These are phyloP conservation scores for Porites lutea DNA, from an alignment of 64 coral and sea anemone species.

Conservation along the genomic window DNA sequence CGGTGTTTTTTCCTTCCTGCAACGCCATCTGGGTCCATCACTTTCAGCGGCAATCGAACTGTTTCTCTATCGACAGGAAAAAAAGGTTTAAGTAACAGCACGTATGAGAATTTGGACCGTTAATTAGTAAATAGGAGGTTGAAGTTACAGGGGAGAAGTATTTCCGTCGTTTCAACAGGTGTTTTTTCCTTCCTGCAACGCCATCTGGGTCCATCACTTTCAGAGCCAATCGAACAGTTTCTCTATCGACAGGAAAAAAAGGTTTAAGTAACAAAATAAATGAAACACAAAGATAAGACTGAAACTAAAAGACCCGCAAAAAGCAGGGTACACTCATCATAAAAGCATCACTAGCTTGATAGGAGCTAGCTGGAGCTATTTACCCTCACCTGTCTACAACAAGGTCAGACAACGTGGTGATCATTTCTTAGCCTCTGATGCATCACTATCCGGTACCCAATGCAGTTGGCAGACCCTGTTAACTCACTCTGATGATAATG, in stretches of 20 bases:
- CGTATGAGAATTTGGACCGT: too few species aligned
- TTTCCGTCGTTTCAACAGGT: slow-evolving; percentile 23
- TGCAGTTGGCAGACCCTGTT: slow-evolving; percentile 40
- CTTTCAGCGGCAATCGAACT: slow-evolving; percentile 22
- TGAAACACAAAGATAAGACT: too few species aligned
- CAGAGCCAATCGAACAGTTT: slow-evolving; percentile 51
- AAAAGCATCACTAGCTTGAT: too few species aligned
- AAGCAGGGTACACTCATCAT: too few species aligned
- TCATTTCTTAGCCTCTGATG: slow-evolving; percentile 74
- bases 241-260: background rate
- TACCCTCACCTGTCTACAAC: slow-evolving; percentile 43
- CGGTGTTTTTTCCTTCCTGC: slow-evolving; percentile 10
- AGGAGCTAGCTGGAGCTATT: too few species aligned
- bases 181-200: background rate
- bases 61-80: slow-evolving; percentile 24
- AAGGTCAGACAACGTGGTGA: background rate
- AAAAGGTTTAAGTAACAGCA: too few species aligned
- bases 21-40: slow-evolving; percentile 25
- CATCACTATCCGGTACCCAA: slow-evolving; percentile 59
- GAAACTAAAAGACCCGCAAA: too few species aligned
- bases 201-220: slow-evolving; percentile 23
- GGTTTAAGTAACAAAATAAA: too few species aligned
- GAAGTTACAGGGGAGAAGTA: slow-evolving; percentile 33
- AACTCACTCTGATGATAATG: slow-evolving; percentile 32
- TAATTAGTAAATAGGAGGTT: too few species aligned